Percentiles rank a stretch among this genome's conserved stretches.
phyloP scores from a whole-genome alignment of 2,113 vertebrate genomes.

The Parotia lawesii region DNA sequence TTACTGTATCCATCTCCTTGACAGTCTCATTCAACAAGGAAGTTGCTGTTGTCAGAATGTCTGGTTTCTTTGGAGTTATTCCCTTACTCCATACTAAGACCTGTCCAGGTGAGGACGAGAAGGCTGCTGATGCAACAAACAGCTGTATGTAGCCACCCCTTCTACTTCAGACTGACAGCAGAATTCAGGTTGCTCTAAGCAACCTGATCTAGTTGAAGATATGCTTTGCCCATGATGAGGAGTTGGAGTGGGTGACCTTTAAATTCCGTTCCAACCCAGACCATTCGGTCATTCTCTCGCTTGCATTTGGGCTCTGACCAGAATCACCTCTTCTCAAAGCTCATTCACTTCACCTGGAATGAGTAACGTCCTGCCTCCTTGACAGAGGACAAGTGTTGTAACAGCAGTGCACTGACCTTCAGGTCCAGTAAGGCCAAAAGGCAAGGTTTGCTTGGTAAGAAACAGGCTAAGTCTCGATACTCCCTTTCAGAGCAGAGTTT shows the following conservation, averaged over 20 bases:
- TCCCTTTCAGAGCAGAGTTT: neutral
- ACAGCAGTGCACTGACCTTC: neutral
- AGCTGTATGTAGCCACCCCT: neutral
- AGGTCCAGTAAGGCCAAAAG: neutral
- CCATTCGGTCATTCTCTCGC: neutral
- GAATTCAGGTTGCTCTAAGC: neutral
- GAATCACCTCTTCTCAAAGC: neutral
- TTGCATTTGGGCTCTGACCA: neutral
- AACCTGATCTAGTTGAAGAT: neutral
- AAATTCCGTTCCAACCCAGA: neutral
- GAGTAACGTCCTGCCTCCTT: neutral
- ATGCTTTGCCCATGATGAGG: accelerated
- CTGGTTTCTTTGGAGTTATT: neutral
- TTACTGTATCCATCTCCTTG: neutral
- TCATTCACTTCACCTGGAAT: neutral
- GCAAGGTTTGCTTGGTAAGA: neutral
- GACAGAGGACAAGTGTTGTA: neutral
- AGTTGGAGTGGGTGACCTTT: neutral
- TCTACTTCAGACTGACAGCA: neutral
- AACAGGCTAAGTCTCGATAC: neutral
- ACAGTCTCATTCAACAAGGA: neutral
- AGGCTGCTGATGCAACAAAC: neutral
- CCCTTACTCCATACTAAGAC: neutral
- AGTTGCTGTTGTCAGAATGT: neutral
- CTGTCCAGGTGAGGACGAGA: neutral